A percentile compares a stretch with the other conserved stretches of the same genome.
phyloP scores from a whole-genome alignment of 2,113 vertebrate species.

The Vombatus ursinus region DNA sequence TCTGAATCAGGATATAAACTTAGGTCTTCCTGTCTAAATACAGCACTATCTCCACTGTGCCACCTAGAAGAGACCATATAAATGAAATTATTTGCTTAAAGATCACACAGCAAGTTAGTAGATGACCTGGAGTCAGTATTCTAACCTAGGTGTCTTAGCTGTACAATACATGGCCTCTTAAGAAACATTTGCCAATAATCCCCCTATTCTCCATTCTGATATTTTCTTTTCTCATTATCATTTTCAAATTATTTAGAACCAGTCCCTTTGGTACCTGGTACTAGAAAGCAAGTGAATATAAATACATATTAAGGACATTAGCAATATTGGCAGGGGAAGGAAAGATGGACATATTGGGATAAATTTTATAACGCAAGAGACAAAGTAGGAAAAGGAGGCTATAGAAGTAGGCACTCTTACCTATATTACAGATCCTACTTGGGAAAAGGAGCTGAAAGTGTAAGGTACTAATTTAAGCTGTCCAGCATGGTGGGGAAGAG shows the following conservation, averaged over 20 bases:
- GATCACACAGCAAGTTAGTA: not conserved
- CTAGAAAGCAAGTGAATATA: not conserved
- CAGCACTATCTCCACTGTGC: not conserved
- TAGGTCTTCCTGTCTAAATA: not conserved
- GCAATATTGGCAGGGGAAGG: not conserved
- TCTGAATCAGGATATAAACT: not conserved
- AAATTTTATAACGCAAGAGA: not conserved
- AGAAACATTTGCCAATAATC: not conserved
- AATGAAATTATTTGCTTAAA: not conserved
- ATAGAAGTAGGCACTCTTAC: not conserved
- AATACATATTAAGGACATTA: not conserved
- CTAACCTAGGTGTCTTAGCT: not conserved
- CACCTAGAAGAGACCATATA: not conserved
- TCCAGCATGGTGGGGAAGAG: not conserved
- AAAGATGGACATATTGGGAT: not conserved
- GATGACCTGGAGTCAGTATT: not conserved
- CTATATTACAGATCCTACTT: not conserved
- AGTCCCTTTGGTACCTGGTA: not conserved
- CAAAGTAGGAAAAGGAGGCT: not conserved
- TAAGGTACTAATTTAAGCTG: not conserved
- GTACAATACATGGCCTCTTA: not conserved
- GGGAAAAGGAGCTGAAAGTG: not conserved
- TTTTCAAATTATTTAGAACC: not conserved
- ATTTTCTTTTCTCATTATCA: not conserved
- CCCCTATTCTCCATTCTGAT: not conserved